Evolutionary conservation across 2,797 vertebrate species (phyloP).

Genomic region (Diglossa cyanea): DNA sequence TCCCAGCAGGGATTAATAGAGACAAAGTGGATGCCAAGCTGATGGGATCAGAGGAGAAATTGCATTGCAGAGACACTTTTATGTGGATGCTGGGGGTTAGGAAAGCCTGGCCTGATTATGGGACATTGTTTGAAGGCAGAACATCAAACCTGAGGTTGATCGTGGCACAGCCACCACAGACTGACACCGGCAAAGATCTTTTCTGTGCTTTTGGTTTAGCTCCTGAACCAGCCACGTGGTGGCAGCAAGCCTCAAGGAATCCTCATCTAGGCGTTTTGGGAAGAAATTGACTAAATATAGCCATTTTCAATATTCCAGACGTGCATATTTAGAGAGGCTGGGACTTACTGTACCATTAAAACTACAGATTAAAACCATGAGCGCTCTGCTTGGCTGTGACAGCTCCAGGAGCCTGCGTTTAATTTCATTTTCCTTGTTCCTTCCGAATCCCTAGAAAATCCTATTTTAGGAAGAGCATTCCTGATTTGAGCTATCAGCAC

Average conservation of each 20-base stretch:
- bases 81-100: background rate
- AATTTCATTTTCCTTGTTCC: background rate
- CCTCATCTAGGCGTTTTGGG: background rate
- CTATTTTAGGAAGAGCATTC: background rate
- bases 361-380: background rate
- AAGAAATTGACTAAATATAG: background rate
- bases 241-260: constrained; percentile 66
- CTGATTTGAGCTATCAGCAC: background rate
- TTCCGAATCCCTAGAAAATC: background rate
- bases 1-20: background rate
- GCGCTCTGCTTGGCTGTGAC: background rate
- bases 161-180: background rate
- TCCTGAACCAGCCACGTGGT: constrained; percentile 48
- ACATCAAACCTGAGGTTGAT: background rate
- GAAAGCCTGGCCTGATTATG: background rate
- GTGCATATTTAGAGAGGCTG: background rate
- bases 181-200: background rate
- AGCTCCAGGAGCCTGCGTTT: background rate
- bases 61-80: background rate
- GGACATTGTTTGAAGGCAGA: background rate
- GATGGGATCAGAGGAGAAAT: background rate
- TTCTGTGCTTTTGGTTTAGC: background rate
- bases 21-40: background rate
- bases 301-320: background rate
- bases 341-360: background rate